phyloP scores from a whole-genome alignment of 2,888 invertebrate species.

The Callyntrura sp. region DNA sequence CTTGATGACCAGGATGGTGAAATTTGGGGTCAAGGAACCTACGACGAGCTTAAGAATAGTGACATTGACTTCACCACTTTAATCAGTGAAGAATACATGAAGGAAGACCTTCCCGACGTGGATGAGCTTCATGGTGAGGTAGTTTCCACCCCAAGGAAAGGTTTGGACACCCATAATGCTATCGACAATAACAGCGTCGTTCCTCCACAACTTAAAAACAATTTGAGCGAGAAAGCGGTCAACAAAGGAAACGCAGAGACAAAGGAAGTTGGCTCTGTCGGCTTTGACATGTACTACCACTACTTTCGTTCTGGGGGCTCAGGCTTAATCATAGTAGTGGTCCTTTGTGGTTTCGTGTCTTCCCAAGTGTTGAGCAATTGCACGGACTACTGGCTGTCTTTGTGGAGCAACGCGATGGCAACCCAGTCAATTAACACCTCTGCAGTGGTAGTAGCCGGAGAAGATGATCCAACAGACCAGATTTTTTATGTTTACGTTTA shows the following conservation, averaged over 20 bases:
- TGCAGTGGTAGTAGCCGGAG: not conserved
- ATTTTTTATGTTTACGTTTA: conserved; percentile 69
- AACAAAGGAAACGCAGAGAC: conserved; percentile 26
- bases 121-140: not conserved
- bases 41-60: conserved; percentile 49
- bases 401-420: conserved; percentile 45
- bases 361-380: conserved; percentile 34
- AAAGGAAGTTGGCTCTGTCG: conserved; percentile 54
- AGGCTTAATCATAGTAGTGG: not conserved
- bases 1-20: conserved; percentile 42
- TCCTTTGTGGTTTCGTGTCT: conserved; percentile 3
- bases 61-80: conserved; percentile 67
- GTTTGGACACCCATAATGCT: not conserved
- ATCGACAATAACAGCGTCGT: too few species aligned
- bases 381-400: conserved; percentile 61
- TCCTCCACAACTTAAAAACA: too few species aligned
- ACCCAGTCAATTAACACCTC: not conserved
- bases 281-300: conserved; percentile 22
- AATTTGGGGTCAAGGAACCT: conserved; percentile 67
- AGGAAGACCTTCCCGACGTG: not conserved
- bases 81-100: conserved; percentile 52
- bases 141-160: not conserved
- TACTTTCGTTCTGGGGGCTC: conserved; percentile 67
- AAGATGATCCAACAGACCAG: too few species aligned
- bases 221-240: not conserved